Evolutionary conservation across 2,797 vertebrate species (phyloP).

Genomic region (Molossus molossus): DNA sequence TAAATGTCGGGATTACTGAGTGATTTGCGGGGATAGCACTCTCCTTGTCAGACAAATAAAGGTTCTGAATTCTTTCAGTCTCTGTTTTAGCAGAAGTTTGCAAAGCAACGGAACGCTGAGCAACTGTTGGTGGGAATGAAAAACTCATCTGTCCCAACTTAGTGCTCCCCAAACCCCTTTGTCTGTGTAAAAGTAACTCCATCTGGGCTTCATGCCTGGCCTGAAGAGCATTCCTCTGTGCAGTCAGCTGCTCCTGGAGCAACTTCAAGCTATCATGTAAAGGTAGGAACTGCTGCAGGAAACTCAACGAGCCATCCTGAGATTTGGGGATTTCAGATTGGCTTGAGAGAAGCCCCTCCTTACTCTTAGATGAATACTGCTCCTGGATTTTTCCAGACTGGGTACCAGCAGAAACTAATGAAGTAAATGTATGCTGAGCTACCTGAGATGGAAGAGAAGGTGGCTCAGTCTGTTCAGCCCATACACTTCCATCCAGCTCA

Average conservation of each 20-base stretch:
- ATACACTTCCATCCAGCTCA: background rate
- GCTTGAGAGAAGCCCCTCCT: constrained; percentile 62
- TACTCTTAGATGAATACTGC: constrained; percentile 22
- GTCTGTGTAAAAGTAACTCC: constrained; percentile 82
- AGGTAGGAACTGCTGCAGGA: constrained; percentile 87
- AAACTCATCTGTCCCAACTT: constrained; percentile 59
- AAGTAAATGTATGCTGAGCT: constrained; percentile 57
- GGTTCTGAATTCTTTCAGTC: constrained; percentile 39
- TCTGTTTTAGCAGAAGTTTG: constrained; percentile 43
- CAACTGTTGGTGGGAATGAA: background rate
- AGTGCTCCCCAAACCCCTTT: constrained; percentile 85
- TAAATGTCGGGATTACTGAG: background rate
- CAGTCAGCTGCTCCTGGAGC: constrained; percentile 86
- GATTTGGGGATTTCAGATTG: constrained; percentile 77
- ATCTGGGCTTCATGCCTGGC: constrained; percentile 87
- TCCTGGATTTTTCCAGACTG: constrained; percentile 55
- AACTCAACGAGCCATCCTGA: constrained; percentile 82
- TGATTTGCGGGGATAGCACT: constrained; percentile 17
- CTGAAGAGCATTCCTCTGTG: constrained; percentile 83
- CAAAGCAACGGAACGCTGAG: constrained; percentile 37
- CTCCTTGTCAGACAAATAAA: background rate
- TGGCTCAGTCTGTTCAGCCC: background rate
- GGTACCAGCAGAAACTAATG: constrained; percentile 1
- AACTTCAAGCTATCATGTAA: constrained; percentile 88
- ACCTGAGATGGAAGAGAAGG: background rate